Base-by-base conservation (phyloP, 53 echinoderm and acorn worm genomes). In the Holothuria leucospilota region DNA sequence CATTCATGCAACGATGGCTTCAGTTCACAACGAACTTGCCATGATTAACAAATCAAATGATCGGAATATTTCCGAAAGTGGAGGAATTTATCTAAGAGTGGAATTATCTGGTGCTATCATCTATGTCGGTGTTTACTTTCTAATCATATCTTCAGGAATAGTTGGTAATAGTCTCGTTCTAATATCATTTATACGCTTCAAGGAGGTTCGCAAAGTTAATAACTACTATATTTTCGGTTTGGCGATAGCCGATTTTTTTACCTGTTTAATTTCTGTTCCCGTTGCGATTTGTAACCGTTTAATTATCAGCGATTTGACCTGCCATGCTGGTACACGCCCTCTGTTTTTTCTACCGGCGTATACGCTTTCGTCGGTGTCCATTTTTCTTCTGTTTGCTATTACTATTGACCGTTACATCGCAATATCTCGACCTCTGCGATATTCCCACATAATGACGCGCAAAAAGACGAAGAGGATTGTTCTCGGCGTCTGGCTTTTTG, bases 401-500 rank as follows among this genome's bases (percentile, higher is more conserved):
- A 49, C 77, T 0, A 20, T 75, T 20, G 51, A 75, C 20, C 46
- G 77, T 21, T 75, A 70, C 13, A 70, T 70, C 38, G 71, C 71
- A 4, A 16, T 75, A 75, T 75, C 77, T 26, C 77, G 77, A 11
- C 77, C 77, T 14, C 18, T 75, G 16, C 39, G 52, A 20, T 75
- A 75, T n/a, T 46, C 34, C 49, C 29, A 24, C 46, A 75, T 75
- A 14, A 51, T 75, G 49, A 75, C 39, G 8, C 18, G 40, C 2
- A 68, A 18, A 6, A 68, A 25, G 34, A 68, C 68, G 23, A 28
- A 29, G 27, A 68, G 30, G 11, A 62, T 62, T 24, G 62, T 68
- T 25, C 8, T 68, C 6, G 30, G 8, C 23, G n/a, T 68, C n/a
- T 34, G 34, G 34, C 1, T 34, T 34, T 34, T 34, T 3, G 34